Base-by-base conservation (phyloP, 2,797 vertebrate species). In the Garrulus glandarius region DNA sequence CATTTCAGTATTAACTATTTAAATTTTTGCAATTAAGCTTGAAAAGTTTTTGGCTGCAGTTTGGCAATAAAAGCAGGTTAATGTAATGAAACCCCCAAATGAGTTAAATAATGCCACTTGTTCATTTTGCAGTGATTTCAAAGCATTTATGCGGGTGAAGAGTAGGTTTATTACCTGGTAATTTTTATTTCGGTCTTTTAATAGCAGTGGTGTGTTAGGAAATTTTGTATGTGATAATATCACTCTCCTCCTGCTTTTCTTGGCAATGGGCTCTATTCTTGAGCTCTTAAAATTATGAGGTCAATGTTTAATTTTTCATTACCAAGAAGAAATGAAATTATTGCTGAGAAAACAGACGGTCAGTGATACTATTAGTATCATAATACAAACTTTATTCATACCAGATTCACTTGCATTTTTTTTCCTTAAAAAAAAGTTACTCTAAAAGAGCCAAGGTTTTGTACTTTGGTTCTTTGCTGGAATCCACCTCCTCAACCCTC, bases 71-170 rank as follows among this genome's bases (percentile, higher is more conserved):
- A 86, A 77, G 37, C 77, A 80, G 27, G 20, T 76, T 91, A 88
- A 61, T 60, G 21, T 56, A 91, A 39, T 78, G 50, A 87, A 91
- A 68, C 43, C 21, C 50, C 44, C 29, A 75, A 30, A 75, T 74
- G 77, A 95, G 71, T 84, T 94, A 81, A 96, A 80, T 96, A 97
- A 97, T 94, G 68, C 29, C 60, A 75, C 94, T 94, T 96, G 77
- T 97, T 97, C 95, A 0, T 97, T 97, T 97, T 97, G 93, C 96
- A 97, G 96, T 96, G 96, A 96, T 96, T 96, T 96, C 89, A 96
- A 95, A 97, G 88, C 84, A 71, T 95, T 95, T 96, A 50, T 85
- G 89, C 81, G 89, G 81, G 79, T 87, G 95, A 96, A 94, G 78
- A 96, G 84, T 96, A 96, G 96, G 95, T 96, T 97, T 97, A 93